Base-by-base conservation (phyloP, 2,113 vertebrate species). In the Equus przewalskii region DNA sequence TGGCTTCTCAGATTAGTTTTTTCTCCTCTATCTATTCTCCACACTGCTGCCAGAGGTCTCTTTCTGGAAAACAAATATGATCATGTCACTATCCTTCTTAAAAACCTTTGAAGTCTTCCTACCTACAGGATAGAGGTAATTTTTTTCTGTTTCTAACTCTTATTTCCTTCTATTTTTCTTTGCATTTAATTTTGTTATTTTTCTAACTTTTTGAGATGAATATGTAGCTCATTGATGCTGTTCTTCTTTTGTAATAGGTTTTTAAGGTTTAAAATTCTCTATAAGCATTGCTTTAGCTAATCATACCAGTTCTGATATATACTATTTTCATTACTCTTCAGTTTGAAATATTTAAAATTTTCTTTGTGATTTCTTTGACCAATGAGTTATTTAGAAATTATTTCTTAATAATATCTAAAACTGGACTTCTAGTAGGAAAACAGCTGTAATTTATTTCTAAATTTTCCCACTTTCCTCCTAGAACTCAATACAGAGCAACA, bases 21-120 rank as follows among this genome's bases (percentile, higher is more conserved):
- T 98, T 98, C 94, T 98, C 98, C 98, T 98, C 98, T 98, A 98
- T 98, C 98, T 98, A 98, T 97, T 98, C 94, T 98, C 97, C 97
- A 98, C 80, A 98, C 96, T 98, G 97, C 75, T 98, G 97, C 96
- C 98, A 98, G 98, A 97, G 80, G 98, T 97, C 98, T 98, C 96
- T 98, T 98, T 98, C 98, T 98, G 98, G 98, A 98, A 98, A 98
- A 98, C 97, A 98, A 98, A 98, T 92, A 98, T 81, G 89, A 97
- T 98, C 90, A 97, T 33, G 96, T 98, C 98, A 98, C 98, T 98
- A 97, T 75, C 78, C 95, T 97, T 97, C 86, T 96, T 88, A 92
- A 94, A 76, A 94, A 96, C n/a, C 56, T 83, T 41, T 95, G 62
- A 97, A 84, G 24, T 89, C 94, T 97, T 70, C 62, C 96, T 97